Conservation (phyloP, 1,140 invertebrate species). For the Sipha flava region DNA sequence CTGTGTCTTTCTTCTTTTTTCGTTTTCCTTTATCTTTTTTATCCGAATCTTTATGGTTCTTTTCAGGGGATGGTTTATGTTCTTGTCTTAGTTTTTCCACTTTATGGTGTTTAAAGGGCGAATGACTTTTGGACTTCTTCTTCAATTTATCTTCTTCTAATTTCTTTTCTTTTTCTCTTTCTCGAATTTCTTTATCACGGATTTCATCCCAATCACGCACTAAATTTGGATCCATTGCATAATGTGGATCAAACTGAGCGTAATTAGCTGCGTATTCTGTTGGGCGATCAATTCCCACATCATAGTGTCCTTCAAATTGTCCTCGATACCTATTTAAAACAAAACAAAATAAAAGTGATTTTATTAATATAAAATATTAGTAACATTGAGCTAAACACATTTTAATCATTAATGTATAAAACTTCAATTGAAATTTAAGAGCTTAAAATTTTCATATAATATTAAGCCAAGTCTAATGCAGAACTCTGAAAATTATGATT, state of each 20-base stretch:
- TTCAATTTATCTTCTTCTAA: constrained; percentile 13
- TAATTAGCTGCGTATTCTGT: neutral
- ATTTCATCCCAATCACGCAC: constrained; percentile 24
- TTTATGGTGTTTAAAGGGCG: neutral
- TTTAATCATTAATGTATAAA: neutral
- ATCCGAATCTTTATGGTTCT: constrained; percentile 36
- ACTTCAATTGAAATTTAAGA: neutral
- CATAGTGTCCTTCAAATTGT: constrained; percentile 4
- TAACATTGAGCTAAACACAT: neutral
- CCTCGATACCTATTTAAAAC: constrained; percentile 11
- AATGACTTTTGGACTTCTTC: constrained; percentile 5
- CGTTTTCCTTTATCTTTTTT: constrained; percentile 35
- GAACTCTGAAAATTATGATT: neutral
- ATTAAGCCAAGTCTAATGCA: neutral
- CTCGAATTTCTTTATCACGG: constrained; percentile 7
- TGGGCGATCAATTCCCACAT: neutral
- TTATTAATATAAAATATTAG: neutral
- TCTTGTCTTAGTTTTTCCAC: constrained; percentile 22
- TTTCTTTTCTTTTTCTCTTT: constrained; percentile 26
- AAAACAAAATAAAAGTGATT: neutral
- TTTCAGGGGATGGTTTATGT: constrained; percentile 36
- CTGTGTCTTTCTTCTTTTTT: constrained; percentile 36
- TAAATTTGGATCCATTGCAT: constrained; percentile 22
- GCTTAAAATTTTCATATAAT: neutral
- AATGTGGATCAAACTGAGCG: constrained; percentile 14